Evolutionary conservation across 2,797 vertebrate genomes (phyloP).

Genomic region (Molothrus aeneus): DNA sequence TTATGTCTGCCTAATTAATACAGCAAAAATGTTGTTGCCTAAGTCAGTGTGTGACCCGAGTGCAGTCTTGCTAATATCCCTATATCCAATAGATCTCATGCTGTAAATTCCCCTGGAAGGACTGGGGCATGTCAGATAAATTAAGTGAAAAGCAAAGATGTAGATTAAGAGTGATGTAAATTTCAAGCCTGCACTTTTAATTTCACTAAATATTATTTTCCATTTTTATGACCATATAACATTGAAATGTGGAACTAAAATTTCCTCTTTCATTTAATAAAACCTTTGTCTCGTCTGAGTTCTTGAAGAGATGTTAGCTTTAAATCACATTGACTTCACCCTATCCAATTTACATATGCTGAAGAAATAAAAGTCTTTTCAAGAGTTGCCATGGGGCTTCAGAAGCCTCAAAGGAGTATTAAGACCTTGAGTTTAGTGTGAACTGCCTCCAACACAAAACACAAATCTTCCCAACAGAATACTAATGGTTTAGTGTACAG

Average conservation of each 20-base stretch:
- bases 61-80: conserved; percentile 37
- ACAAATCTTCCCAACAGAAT: conserved; percentile 70
- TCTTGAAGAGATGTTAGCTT: conserved; percentile 74
- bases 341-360: conserved; percentile 77
- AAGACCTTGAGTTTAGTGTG: conserved; percentile 77
- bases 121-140: conserved; percentile 51
- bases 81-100: conserved; percentile 47
- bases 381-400: conserved; percentile 69
- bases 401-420: conserved; percentile 72
- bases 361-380: conserved; percentile 78
- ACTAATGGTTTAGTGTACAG: conserved; percentile 69
- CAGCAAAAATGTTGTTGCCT: background rate
- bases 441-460: conserved; percentile 70
- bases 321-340: conserved; percentile 77
- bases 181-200: conserved; percentile 72
- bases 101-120: conserved; percentile 59
- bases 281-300: conserved; percentile 73
- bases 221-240: conserved; percentile 67
- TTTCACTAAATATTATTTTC: conserved; percentile 78
- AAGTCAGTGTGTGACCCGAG: conserved; percentile 23
- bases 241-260: conserved; percentile 67
- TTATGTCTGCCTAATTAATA: conserved; percentile 38
- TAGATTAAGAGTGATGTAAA: conserved; percentile 67
- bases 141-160: conserved; percentile 64
- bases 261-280: conserved; percentile 78